Conservation (phyloP, 1,140 invertebrate genomes). For the Sesamia nonagrioides region DNA sequence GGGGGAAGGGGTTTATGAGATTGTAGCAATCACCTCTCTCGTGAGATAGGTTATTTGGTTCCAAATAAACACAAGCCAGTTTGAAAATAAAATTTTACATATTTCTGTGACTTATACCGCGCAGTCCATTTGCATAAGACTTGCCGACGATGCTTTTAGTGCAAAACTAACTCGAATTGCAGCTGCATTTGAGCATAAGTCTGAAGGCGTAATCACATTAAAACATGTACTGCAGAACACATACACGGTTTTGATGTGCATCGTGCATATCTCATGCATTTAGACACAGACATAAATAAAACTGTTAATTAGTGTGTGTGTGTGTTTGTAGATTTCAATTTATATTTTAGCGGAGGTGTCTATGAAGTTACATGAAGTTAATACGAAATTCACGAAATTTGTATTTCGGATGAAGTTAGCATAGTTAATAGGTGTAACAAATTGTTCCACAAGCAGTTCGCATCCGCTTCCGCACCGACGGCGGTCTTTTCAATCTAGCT, state of each 20-base stretch:
- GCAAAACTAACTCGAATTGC: slow-evolving; percentile 27
- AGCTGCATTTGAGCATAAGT: slow-evolving; percentile 17
- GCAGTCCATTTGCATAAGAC: slow-evolving; percentile 38
- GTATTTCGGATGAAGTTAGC: neutral
- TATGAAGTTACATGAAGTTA: neutral
- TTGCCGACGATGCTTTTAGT: slow-evolving; percentile 39
- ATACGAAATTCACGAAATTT: no score
- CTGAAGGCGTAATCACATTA: slow-evolving; percentile 36
- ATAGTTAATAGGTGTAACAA: no score
- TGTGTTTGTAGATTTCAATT: neutral
- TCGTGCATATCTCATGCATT: neutral
- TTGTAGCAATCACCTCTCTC: no score
- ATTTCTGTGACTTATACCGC: slow-evolving; percentile 28
- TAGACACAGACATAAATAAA: neutral
- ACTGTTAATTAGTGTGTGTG: neutral
- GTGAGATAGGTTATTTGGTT: no score
- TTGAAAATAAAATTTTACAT: neutral
- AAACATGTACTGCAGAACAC: slow-evolving; percentile 23
- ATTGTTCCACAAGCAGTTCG: no score
- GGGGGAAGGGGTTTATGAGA: no score
- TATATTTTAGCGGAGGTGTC: neutral
- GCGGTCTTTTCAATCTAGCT: no score
- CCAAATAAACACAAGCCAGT: no score
- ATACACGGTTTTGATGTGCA: neutral
- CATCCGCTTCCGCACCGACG: no score